These are phyloP conservation scores for Pammene fasciana DNA, from an alignment of 2,888 invertebrate species.

Conservation along the genomic window DNA sequence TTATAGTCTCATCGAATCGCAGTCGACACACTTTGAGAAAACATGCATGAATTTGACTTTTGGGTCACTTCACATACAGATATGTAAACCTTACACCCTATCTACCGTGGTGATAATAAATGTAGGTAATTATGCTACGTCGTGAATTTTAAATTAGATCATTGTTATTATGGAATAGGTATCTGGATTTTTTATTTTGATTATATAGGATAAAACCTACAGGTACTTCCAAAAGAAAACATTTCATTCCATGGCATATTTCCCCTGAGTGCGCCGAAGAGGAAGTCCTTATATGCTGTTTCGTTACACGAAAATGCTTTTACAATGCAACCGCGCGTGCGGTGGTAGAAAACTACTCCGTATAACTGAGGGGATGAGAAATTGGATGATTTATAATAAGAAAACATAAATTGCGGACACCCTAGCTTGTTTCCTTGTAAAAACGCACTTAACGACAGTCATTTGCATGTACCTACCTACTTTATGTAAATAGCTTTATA, in stretches of 20 bases:
- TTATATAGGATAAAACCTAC: no score
- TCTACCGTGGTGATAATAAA: no score
- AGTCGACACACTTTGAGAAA: not conserved
- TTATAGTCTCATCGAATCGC: not conserved
- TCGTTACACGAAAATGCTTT: slow-evolving; percentile 32
- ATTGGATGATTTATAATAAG: slow-evolving; percentile 26
- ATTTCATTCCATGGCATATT: not conserved
- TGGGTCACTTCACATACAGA: not conserved
- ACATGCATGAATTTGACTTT: not conserved
- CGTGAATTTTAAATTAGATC: no score
- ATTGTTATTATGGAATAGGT: no score
- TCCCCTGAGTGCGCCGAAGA: slow-evolving; percentile 14
- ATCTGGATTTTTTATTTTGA: no score
- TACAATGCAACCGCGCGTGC: slow-evolving; percentile 14
- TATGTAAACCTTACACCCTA: no score
- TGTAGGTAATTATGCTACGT: no score
- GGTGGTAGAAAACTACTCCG: slow-evolving; percentile 14
- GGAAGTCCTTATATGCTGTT: slow-evolving; percentile 6
- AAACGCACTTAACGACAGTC: no score
- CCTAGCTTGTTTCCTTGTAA: not conserved
- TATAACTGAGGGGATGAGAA: slow-evolving; percentile 10
- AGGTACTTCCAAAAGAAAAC: no score
- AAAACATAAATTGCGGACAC: not conserved
- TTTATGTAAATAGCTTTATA: no score
- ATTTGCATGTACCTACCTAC: no score